A percentile compares a stretch with the other conserved stretches of the same genome.
Conservation (phyloP, 2,797 vertebrate species). For the Coregonus suidteri region DNA sequence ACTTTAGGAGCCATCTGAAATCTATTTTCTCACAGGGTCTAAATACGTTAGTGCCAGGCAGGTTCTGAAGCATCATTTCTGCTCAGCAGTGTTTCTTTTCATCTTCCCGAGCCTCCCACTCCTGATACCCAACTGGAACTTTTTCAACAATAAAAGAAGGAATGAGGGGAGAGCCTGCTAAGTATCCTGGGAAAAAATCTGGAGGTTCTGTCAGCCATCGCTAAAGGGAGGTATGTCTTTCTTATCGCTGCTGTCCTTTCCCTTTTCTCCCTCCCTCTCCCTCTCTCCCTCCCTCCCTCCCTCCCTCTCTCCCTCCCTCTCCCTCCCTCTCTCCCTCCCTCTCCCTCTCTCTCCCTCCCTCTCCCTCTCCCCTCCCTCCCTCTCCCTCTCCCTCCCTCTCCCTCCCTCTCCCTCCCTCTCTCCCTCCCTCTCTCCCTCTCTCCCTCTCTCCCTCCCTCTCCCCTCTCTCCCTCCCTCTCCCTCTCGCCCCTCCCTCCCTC, state of each 20-base stretch:
- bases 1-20: conserved; percentile 60
- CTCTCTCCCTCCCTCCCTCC: conserved; percentile 2
- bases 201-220: conserved; percentile 41
- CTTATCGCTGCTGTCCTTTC: conserved; percentile 3
- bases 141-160: conserved; percentile 28
- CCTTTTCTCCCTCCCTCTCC: not conserved
- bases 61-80: conserved; percentile 17
- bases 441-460: not conserved
- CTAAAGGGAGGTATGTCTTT: conserved; percentile 30
- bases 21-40: conserved; percentile 58
- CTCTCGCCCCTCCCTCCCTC: not conserved
- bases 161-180: conserved; percentile 31
- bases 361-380: no score
- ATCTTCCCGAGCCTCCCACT: conserved; percentile 2
- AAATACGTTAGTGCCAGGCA: conserved; percentile 49
- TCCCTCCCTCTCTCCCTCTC: no score
- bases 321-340: no score
- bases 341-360: no score
- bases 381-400: no score
- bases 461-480: not conserved
- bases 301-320: no score
- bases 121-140: conserved; percentile 23
- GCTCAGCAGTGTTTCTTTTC: conserved; percentile 25
- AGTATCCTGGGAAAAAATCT: conserved; percentile 37
- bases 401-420: no score